Percentiles rank a stretch among this genome's conserved stretches.
Evolutionary conservation across 2,888 invertebrate species (phyloP).

Genomic region (Amphimallon solstitiale): DNA sequence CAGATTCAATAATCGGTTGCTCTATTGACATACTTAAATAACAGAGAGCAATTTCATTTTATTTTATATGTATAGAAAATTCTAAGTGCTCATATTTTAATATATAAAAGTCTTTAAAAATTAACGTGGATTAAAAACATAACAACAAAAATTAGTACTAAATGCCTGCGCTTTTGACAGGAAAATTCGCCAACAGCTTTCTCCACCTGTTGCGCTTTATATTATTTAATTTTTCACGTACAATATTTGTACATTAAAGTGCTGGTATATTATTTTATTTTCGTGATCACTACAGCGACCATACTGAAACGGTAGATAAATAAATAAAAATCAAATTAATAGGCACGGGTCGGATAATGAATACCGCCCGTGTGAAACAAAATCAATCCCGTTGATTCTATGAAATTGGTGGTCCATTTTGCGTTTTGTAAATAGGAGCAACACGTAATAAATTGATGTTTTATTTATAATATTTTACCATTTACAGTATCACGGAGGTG

Average conservation of each 20-base stretch:
- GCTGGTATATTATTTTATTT: constrained; percentile 57
- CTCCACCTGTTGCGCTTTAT: constrained; percentile 20
- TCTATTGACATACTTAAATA: too few relatives aligned
- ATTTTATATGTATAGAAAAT: too few relatives aligned
- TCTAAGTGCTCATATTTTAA: too few relatives aligned
- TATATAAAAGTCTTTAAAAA: too few relatives aligned
- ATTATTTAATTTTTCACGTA: constrained; percentile 26
- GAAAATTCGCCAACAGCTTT: too few relatives aligned
- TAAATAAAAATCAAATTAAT: constrained; percentile 1
- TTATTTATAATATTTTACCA: background rate
- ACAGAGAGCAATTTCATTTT: too few relatives aligned
- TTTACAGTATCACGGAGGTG: background rate
- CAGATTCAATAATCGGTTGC: too few relatives aligned
- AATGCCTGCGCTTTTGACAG: too few relatives aligned
- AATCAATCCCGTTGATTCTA: background rate
- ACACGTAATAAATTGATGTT: constrained; percentile 5
- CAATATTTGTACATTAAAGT: background rate
- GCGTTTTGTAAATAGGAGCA: background rate
- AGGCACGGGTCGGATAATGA: too few relatives aligned
- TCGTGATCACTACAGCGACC: constrained; percentile 38
- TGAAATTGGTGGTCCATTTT: background rate
- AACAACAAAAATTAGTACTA: too few relatives aligned
- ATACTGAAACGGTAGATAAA: background rate
- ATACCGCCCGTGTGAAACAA: too few relatives aligned
- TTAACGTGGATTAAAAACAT: too few relatives aligned